phyloP scores from a whole-genome alignment of 37 sponge, comb jelly and placozoan genomes.

The Ephydatia muelleri region DNA sequence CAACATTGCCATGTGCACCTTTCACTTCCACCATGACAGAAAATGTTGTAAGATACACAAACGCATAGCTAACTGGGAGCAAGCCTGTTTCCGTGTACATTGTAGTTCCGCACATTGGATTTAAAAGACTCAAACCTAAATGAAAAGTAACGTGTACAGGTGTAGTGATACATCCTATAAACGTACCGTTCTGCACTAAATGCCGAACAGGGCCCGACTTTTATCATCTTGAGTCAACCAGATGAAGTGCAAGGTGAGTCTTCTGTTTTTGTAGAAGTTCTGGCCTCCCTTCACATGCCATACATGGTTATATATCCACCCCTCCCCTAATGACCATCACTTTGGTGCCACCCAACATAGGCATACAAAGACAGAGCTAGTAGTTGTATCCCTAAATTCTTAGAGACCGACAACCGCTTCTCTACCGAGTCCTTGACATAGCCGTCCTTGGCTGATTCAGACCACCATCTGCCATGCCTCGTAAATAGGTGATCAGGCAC shows the following conservation, averaged over 20 bases:
- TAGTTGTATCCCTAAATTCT: constrained; percentile 27
- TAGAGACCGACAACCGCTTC: no score
- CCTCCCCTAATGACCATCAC: no score
- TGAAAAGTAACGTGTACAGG: neutral
- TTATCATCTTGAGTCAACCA: constrained; percentile 33
- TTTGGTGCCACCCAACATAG: no score
- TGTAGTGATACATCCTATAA: neutral
- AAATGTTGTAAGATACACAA: constrained; percentile 24
- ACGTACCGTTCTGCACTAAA: constrained; percentile 56
- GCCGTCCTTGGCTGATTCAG: no score
- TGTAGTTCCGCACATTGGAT: constrained; percentile 14
- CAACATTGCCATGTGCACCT: neutral
- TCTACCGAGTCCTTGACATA: no score
- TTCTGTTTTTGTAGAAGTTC: constrained; percentile 22
- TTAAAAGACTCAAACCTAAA: no score
- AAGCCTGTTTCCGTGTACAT: constrained; percentile 44
- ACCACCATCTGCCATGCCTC: no score
- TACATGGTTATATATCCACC: no score
- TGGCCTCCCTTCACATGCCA: no score
- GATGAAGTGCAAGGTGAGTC: constrained; percentile 53
- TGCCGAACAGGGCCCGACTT: constrained; percentile 44
- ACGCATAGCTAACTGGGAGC: constrained; percentile 36
- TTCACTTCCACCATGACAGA: constrained; percentile 19
- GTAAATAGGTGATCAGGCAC: no score
- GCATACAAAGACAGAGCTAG: no score